These are phyloP conservation scores for Alfaro cultratus DNA, from an alignment of 2,797 vertebrate species.

Conservation along the genomic window DNA sequence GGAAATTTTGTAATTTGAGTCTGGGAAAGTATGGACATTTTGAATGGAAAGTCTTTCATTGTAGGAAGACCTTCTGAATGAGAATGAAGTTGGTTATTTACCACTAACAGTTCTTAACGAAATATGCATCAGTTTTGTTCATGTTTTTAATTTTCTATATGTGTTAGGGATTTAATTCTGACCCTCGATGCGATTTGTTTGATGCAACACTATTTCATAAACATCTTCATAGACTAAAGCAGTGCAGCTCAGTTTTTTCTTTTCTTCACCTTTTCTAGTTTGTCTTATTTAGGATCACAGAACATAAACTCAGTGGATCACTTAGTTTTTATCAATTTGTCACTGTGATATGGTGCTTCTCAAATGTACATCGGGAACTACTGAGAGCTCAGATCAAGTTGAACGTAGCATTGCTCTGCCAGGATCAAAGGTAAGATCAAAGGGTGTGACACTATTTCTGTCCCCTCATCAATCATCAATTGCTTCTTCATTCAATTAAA, in stretches of 20 bases:
- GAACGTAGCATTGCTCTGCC: constrained; percentile 29
- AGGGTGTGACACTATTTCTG: constrained; percentile 6
- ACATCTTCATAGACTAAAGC: constrained; percentile 7
- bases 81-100: not conserved
- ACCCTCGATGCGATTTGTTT: constrained; percentile 13
- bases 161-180: constrained; percentile 15
- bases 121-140: constrained; percentile 36
- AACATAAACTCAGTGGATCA: constrained; percentile 28
- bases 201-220: constrained; percentile 29
- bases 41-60: not conserved
- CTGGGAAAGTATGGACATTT: not conserved
- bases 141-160: constrained; percentile 14
- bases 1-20: not conserved
- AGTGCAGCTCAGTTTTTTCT: constrained; percentile 17
- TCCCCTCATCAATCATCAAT: not conserved
- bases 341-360: constrained; percentile 34
- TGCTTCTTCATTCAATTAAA: not conserved
- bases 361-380: constrained; percentile 35
- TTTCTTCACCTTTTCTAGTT: constrained; percentile 17
- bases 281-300: constrained; percentile 53
- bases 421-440: constrained; percentile 10
- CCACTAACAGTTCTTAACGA: too few relatives aligned
- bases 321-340: constrained; percentile 47
- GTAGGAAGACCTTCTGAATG: not conserved
- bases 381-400: constrained; percentile 43